Base-by-base conservation (phyloP, 2,113 vertebrate genomes). In the Myocastor coypus region DNA sequence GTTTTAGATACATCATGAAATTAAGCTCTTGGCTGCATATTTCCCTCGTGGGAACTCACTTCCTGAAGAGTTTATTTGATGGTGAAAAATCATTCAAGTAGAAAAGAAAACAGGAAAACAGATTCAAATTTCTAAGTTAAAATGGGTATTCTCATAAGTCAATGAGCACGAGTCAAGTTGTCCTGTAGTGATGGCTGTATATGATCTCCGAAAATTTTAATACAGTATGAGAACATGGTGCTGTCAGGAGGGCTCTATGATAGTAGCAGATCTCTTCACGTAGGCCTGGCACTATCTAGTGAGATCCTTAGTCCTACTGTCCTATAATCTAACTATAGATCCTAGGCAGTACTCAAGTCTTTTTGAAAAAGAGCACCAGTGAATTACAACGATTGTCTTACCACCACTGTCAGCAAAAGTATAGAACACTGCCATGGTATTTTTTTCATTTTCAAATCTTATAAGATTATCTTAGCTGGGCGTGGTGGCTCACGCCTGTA, bases 1-100 rank as follows among this genome's bases (percentile, higher is more conserved):
- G 84, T 84, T 95, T 42, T 87, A 97, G 83, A 94, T 94, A 82
- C 66, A 96, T 94, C 46, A 93, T 71, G 92, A 95, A 97, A 96
- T 83, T 97, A 92, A 97, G 32, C 64, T 95, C 34, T 91, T 96
- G 94, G 37, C 0, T 1, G 80, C 0, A 0, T 68, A 87, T 95
- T 87, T 97, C 93, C 92, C 93, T 9, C 92, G 89, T 94, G 87
- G 91, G 91, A 96, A 97, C 83, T 90, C 84, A 90, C 96, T 97
- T 94, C 94, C 95, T 95, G 50, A 96, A 93, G n/a, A 94, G 63
- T 84, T 78, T 87, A 63, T 96, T 90, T 96, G 84, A 97, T 97
- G 59, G 92, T 89, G 22, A 92, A 96, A 96, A 95, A 46, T n/a
- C 34, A 83, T 83, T 61, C 59, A 95, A 85, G 10, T 30, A 96